Percentiles rank a stretch among this genome's conserved stretches.
Conservation (phyloP, 2,113 vertebrate genomes). For the crab-eating macaque (Macaca fascicularis) region DNA sequence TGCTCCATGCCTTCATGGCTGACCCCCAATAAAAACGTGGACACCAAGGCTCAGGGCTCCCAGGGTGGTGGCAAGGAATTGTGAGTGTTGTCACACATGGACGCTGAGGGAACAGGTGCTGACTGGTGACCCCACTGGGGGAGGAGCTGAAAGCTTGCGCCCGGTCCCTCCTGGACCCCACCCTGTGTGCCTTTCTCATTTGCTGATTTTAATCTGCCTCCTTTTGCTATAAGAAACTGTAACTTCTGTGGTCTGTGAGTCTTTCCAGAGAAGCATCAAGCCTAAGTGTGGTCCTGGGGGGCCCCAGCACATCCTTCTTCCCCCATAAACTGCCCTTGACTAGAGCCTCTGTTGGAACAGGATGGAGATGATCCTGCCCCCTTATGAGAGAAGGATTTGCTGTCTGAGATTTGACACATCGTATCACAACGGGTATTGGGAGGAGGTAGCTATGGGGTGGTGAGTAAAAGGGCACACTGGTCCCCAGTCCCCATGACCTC, state of each 20-base stretch:
- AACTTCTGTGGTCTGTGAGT: background rate
- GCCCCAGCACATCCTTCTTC: accelerated
- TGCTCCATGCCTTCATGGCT: too few relatives aligned
- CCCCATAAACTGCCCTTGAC: background rate
- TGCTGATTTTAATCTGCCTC: background rate
- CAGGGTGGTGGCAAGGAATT: background rate
- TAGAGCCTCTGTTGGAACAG: too few relatives aligned
- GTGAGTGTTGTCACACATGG: background rate
- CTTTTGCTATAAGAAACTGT: background rate
- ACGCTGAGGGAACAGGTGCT: background rate
- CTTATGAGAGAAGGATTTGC: background rate
- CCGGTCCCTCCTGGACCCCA: background rate
- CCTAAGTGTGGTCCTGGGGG: background rate
- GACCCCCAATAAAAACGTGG: background rate
- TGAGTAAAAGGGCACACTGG: background rate
- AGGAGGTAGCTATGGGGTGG: background rate
- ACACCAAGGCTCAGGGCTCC: background rate
- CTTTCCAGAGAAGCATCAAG: background rate
- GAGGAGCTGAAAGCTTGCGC: accelerated
- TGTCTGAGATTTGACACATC: accelerated
- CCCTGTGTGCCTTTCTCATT: accelerated
- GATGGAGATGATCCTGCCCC: background rate
- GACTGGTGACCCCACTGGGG: too few relatives aligned
- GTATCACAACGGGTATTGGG: accelerated
- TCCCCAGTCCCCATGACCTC: background rate